Conservation (phyloP, 2,888 invertebrate species). For the Eucera pruinosa region DNA sequence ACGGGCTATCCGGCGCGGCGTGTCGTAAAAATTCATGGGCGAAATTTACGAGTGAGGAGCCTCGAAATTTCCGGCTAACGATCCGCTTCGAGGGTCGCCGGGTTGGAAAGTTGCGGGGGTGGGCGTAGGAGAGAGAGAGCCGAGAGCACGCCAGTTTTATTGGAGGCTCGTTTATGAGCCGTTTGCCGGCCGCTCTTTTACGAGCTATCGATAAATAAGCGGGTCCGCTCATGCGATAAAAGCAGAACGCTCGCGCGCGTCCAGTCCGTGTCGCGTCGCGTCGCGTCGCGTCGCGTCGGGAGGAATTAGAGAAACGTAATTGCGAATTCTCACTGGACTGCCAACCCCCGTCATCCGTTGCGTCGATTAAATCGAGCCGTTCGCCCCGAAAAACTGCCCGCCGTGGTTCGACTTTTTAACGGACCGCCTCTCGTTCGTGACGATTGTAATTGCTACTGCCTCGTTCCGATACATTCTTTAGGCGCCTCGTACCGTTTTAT, state of each 20-base stretch:
- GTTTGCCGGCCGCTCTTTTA: constrained; percentile 66
- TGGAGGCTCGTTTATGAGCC: constrained; percentile 70
- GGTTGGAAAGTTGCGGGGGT: constrained; percentile 2
- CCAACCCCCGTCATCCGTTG: neutral
- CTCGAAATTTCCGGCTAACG: constrained; percentile 70
- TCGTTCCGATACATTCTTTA: too few species aligned
- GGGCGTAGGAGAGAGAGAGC: constrained; percentile 9
- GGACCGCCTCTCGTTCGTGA: neutral
- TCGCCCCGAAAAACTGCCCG: constrained; percentile 22
- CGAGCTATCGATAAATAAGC: constrained; percentile 71
- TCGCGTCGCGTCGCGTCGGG: too few species aligned
- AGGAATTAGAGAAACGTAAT: constrained; percentile 58
- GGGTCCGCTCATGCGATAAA: constrained; percentile 49
- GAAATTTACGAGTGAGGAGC: constrained; percentile 68
- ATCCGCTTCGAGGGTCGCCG: constrained; percentile 47
- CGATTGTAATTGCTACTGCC: constrained; percentile 2
- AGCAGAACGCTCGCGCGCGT: constrained; percentile 38
- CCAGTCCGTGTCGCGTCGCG: constrained; percentile 14
- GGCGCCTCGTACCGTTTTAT: too few species aligned
- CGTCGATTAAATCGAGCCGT: constrained; percentile 38
- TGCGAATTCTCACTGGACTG: constrained; percentile 42
- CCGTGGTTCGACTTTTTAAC: constrained; percentile 7
- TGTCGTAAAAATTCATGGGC: constrained; percentile 72
- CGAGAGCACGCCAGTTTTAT: constrained; percentile 61
- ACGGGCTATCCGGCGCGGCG: constrained; percentile 29